Percentiles rank a stretch among this genome's conserved stretches.
Conservation (phyloP, 35 echinoderm and acorn worm genomes). For the Acanthaster planci region DNA sequence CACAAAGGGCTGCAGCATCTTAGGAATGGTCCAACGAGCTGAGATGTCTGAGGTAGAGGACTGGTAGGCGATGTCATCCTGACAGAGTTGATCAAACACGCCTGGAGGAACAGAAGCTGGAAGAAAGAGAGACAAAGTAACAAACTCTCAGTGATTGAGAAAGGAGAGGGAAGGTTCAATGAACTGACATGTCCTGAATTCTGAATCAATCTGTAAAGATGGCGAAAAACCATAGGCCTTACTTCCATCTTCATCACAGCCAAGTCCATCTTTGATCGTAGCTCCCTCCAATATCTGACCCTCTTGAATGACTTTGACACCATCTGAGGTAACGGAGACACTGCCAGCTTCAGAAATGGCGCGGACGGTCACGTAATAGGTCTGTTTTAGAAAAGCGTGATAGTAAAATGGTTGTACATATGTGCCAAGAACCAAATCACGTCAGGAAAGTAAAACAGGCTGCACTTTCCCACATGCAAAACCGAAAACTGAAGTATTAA, state of each 20-base stretch:
- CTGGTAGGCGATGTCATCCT: constrained; percentile 40
- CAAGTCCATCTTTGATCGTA: neutral
- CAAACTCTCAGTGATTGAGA: no score
- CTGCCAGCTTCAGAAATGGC: constrained; percentile 28
- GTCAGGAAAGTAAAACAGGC: no score
- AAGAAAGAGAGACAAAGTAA: no score
- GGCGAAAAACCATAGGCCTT: neutral
- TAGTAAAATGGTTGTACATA: no score
- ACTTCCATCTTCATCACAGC: constrained; percentile 1
- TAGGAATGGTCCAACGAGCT: constrained; percentile 29
- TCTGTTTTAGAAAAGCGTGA: no score
- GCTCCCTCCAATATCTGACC: neutral
- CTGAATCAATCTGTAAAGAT: neutral
- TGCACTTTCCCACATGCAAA: no score
- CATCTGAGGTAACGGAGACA: constrained; percentile 50
- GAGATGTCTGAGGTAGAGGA: constrained; percentile 16
- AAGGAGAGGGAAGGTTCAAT: no score
- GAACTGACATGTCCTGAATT: no score
- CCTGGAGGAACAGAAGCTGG: neutral
- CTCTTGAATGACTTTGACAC: constrained; percentile 27
- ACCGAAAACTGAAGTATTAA: no score
- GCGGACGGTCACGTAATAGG: constrained; percentile 33
- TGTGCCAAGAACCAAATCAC: no score
- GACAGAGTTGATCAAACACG: neutral
- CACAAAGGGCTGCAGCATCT: neutral